Evolutionary conservation across 2,113 vertebrate genomes (phyloP).

Genomic region (Catharus fuscescens): DNA sequence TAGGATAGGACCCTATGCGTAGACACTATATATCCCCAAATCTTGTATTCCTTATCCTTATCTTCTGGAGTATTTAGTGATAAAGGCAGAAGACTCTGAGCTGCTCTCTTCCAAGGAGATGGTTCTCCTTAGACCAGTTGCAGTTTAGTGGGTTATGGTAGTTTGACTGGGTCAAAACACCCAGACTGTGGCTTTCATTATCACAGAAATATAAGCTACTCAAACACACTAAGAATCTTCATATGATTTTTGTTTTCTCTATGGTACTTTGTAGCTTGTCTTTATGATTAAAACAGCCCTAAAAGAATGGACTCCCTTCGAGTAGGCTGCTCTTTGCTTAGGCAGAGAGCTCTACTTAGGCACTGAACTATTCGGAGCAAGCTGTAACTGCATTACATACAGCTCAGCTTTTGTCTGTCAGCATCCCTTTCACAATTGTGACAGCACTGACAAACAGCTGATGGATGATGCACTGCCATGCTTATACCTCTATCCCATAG

Average conservation of each 20-base stretch:
- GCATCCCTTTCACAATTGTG: not conserved
- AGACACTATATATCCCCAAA: not conserved
- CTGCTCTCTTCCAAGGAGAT: not conserved
- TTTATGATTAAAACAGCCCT: not conserved
- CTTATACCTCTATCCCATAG: not conserved
- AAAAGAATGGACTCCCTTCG: not conserved
- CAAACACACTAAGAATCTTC: not conserved
- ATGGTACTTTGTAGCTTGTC: not conserved
- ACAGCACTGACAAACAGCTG: not conserved
- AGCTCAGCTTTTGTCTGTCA: not conserved
- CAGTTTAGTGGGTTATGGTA: not conserved
- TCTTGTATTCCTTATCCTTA: not conserved
- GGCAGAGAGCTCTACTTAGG: not conserved
- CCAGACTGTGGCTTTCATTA: not conserved
- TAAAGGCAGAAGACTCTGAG: not conserved
- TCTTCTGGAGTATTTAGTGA: not conserved
- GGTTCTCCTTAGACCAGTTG: fast-evolving
- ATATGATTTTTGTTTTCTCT: not conserved
- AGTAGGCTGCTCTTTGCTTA: not conserved
- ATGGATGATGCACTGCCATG: too few relatives aligned
- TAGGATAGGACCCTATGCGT: not conserved
- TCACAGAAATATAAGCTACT: not conserved
- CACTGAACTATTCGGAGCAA: not conserved
- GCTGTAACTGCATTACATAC: too few relatives aligned
- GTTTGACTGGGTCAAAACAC: not conserved